Percentiles rank a stretch among this genome's conserved stretches.
Conservation (phyloP, 2,113 vertebrate genomes). For the Prolemur simus region DNA sequence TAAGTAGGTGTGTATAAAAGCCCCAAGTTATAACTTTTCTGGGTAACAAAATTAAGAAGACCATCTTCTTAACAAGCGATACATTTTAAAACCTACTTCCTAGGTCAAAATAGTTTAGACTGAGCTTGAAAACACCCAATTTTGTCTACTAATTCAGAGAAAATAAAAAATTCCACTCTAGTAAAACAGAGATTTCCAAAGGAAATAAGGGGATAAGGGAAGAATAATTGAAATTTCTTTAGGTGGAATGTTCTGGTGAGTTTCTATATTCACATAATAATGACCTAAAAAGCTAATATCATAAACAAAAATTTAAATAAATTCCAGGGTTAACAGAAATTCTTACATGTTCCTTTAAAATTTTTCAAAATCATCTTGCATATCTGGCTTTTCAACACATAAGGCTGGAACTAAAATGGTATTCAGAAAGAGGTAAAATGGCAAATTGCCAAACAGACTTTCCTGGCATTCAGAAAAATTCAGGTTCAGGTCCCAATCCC, state of each 20-base stretch:
- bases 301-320: slow-evolving; percentile 13
- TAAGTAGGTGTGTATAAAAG: background rate
- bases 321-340: background rate
- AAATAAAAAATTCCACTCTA: background rate
- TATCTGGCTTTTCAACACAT: background rate
- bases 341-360: background rate
- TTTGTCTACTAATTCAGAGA: background rate
- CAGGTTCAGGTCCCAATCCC: background rate
- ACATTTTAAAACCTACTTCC: background rate
- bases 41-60: background rate
- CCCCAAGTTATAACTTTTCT: background rate
- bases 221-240: background rate
- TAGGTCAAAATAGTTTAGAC: background rate
- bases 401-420: background rate
- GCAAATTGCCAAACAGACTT: background rate
- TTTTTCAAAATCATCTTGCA: background rate
- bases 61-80: background rate
- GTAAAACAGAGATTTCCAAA: background rate
- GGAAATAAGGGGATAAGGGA: too few relatives aligned
- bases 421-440: background rate
- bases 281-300: background rate
- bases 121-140: background rate
- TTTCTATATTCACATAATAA: slow-evolving; percentile 20
- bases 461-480: background rate
- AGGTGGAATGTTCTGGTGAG: background rate